Evolutionary conservation across 2,113 vertebrate genomes (phyloP).

Genomic region (Probosciger aterrimus): DNA sequence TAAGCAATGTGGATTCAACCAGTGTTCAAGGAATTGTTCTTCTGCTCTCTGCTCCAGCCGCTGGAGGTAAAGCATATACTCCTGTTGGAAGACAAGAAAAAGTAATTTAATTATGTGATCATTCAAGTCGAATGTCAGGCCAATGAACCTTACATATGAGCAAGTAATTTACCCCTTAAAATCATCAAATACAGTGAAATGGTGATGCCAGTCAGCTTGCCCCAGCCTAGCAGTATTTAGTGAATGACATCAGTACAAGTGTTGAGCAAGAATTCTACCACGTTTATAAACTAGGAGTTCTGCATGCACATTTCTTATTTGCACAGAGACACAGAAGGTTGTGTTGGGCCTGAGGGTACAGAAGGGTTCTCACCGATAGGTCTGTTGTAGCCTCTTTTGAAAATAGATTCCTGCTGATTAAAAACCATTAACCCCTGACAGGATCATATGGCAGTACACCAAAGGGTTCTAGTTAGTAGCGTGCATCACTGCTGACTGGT

Average conservation of each 20-base stretch:
- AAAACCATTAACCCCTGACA: background rate
- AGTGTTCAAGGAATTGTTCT: constrained; percentile 88
- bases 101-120: background rate
- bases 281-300: background rate
- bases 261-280: background rate
- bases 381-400: background rate
- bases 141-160: background rate
- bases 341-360: background rate
- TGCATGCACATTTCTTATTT: background rate
- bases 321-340: background rate
- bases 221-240: background rate
- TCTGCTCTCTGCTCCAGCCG: constrained; percentile 84
- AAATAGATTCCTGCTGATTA: background rate
- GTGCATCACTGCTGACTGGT: background rate
- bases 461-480: background rate
- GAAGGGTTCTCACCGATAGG: background rate
- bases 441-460: background rate
- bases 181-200: background rate
- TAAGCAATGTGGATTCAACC: constrained; percentile 90
- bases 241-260: background rate
- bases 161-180: background rate
- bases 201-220: background rate
- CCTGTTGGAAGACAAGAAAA: constrained; percentile 68
- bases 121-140: background rate
- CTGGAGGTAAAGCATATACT: constrained; percentile 87